These are phyloP conservation scores for Stenotaenia linearis DNA, from an alignment of 2,888 invertebrate genomes.

Conservation along the genomic window DNA sequence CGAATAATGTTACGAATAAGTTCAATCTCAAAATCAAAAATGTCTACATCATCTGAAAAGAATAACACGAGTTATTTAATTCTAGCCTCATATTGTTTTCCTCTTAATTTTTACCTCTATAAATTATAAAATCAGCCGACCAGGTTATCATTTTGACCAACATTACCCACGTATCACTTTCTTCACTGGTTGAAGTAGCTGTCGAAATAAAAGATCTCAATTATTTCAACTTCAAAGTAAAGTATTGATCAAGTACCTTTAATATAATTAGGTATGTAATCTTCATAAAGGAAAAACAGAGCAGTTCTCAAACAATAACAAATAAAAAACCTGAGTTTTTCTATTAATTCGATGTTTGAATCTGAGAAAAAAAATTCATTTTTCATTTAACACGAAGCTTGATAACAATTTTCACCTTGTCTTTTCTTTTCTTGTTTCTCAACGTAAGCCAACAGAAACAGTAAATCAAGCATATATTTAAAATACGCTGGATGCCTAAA, in stretches of 20 bases:
- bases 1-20: constrained; percentile 37
- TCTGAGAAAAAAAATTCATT: background rate
- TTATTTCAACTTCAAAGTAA: too few relatives aligned
- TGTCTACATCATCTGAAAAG: constrained; percentile 32
- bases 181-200: too few relatives aligned
- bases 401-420: background rate
- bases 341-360: background rate
- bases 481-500: background rate
- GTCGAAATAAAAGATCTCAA: too few relatives aligned
- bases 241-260: too few relatives aligned
- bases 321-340: background rate
- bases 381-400: background rate
- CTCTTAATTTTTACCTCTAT: constrained; percentile 34
- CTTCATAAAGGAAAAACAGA: constrained; percentile 24
- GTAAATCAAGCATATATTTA: background rate
- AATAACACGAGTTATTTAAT: background rate
- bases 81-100: background rate
- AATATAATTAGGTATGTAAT: too few relatives aligned
- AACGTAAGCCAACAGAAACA: background rate
- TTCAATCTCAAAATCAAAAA: constrained; percentile 34
- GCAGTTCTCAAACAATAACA: constrained; percentile 30
- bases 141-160: constrained; percentile 32
- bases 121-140: constrained; percentile 37
- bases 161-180: too few relatives aligned
- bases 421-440: background rate